phyloP scores from a whole-genome alignment of 2,797 vertebrate species.

The Sarcophilus harrisii region DNA sequence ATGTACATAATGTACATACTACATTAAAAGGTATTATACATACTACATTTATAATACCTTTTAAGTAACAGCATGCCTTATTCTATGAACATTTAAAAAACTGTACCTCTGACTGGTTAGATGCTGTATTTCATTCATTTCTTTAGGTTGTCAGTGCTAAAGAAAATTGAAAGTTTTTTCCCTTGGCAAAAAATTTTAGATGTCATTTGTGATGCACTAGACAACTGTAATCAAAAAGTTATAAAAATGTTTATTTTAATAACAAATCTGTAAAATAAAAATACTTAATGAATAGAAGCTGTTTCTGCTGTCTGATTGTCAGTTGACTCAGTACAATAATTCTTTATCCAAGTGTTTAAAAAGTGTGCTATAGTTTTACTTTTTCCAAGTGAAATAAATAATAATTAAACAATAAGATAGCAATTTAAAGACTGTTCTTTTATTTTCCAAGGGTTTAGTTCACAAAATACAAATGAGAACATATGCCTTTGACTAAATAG shows the following conservation, averaged over 20 bases:
- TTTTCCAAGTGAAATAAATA: constrained; percentile 45
- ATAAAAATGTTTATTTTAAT: constrained; percentile 23
- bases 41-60: background rate
- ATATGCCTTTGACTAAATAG: constrained; percentile 38
- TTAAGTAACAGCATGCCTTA: constrained; percentile 6
- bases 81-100: constrained; percentile 1
- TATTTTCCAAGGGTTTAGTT: constrained; percentile 34
- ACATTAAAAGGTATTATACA: too few relatives aligned
- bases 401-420: constrained; percentile 38
- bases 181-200: constrained; percentile 1
- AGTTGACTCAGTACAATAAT: constrained; percentile 18
- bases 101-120: background rate
- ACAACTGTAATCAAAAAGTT: background rate
- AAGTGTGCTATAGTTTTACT: constrained; percentile 27
- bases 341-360: constrained; percentile 39
- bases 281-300: constrained; percentile 50
- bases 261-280: constrained; percentile 50
- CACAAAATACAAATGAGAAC: background rate
- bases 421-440: constrained; percentile 22
- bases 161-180: constrained; percentile 6
- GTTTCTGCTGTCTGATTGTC: constrained; percentile 23
- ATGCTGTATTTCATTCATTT: background rate
- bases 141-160: constrained; percentile 34
- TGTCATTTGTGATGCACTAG: constrained; percentile 30
- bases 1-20: too few relatives aligned